Base-by-base conservation (phyloP, 2,888 invertebrate genomes). In the Tanypteryx hageni region DNA sequence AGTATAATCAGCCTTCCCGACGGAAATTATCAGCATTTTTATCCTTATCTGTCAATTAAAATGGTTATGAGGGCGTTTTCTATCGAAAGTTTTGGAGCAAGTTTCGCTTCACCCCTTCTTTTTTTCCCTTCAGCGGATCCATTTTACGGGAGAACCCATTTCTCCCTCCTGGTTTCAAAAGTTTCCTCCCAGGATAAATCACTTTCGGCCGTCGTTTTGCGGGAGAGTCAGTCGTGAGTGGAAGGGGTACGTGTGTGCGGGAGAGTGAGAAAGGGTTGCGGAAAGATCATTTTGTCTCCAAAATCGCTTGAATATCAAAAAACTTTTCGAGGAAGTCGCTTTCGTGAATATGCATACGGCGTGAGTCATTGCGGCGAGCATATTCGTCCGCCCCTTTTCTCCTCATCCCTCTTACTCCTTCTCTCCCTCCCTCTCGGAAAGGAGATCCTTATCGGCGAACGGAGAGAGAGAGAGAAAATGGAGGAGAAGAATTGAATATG, bases 301-400 rank as follows among this genome's bases (percentile, higher is more conserved):
- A 27, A 68, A 89, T 89, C 89, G 89, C 89, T 44, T 4, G 64
- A 64, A 89, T 89, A 61, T 89, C 89, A 61, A 89, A 89, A 89
- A 31, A 16, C 68, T 18, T 68, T n/a, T 31, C 27, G 86, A 22
- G 89, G 89, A 68, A 89, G 89, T 89, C 61, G 64, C 68, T 64
- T 9, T 89, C 89, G 89, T 89, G 89, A 89, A 89, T 89, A 89
- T 89, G 89, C 89, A 89, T 89, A 89, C n/a, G 64, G 18, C 64
- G 64, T 89, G 89, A 89, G 59, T 89, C 89, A 89, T 13, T 57
- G 83, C 83, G 56, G 8, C 83, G 44, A 68, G 64, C 31, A 18
- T 64, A 83, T 89, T 89, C 89, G 22, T 76, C 31, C 89, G 68
- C 13, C 8, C 16, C 89, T 16, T 18, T 61, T 59, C 61, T 14